Evolutionary conservation across 1,140 invertebrate species (phyloP), one percentile per base, ranked within the genome.

Genomic region (Eueides isabella): DNA sequence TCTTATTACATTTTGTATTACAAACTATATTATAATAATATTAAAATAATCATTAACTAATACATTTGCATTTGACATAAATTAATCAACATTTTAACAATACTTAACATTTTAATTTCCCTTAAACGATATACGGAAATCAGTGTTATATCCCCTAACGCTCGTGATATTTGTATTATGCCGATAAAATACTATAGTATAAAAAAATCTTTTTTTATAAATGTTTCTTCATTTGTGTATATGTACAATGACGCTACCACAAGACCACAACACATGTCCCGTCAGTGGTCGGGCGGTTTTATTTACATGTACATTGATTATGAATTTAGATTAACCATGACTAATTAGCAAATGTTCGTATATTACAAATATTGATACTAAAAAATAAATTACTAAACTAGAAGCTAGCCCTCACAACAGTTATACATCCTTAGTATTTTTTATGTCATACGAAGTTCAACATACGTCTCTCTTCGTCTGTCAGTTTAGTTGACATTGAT

Each of bases 241-340:
- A 44, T 44, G 41, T 44, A 38, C 35, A 38, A 44, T 7, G 41
- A 44, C 41, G 41, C 19, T 16, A 19, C 41, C 41, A n/a, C 41
- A n/a, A 16, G 41, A 44, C 41, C 41, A 19, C 41, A 44, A 19
- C 41, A 44, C 41, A 44, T n/a, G 41, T 9, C 41, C 41, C 41
- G 41, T n/a, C 6, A 5, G n/a, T 5, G 41, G 41, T 44, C 41
- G 5, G n/a, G 41, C 41, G 41, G 41, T 44, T 44, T 44, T 44
- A 44, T 44, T 44, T 44, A 44, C 41, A 19, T 44, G 0, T 44
- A 19, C 41, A 19, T 44, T 44, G n/a, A 44, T 44, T 44, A 44
- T 44, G 41, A 44, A 44, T 44, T 44, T 44, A 44, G n/a, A 44
- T 44, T 44, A 44, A 44, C 41, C 41, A 44, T n/a, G 7, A 19